A percentile compares a stretch with the other conserved stretches of the same genome.
Evolutionary conservation across 2,797 vertebrate species (phyloP).

Genomic region (Neostethus bicornis): DNA sequence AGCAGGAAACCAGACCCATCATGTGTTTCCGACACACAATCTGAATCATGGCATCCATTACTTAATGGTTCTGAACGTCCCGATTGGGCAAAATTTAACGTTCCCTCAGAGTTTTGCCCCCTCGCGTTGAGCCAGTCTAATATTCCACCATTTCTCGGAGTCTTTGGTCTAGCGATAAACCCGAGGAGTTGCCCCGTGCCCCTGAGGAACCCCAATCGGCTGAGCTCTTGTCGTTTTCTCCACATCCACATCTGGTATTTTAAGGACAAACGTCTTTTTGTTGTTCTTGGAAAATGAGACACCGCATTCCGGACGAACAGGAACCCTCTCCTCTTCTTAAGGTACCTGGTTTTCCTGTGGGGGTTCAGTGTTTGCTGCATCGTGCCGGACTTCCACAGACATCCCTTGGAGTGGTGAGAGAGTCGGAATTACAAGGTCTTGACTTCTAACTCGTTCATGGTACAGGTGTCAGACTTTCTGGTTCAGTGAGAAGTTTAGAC

Average conservation of each 20-base stretch:
- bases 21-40: not conserved
- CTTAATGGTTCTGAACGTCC: slow-evolving; percentile 1
- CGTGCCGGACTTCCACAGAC: not conserved
- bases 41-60: slow-evolving; percentile 1
- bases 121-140: not conserved
- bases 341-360: slow-evolving; percentile 22
- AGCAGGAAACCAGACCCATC: not conserved
- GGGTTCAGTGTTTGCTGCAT: slow-evolving; percentile 40
- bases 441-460: slow-evolving; percentile 15
- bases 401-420: not conserved
- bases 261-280: slow-evolving; percentile 54
- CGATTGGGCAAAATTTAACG: slow-evolving; percentile 5
- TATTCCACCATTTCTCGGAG: slow-evolving; percentile 7
- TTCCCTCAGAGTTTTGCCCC: not conserved
- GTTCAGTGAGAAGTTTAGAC: no score
- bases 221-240: slow-evolving; percentile 55
- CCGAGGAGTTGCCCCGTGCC: slow-evolving; percentile 13
- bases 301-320: slow-evolving; percentile 44
- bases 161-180: not conserved
- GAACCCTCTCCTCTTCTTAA: slow-evolving; percentile 23
- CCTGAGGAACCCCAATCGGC: slow-evolving; percentile 26
- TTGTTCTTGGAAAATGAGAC: slow-evolving; percentile 41
- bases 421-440: slow-evolving; percentile 3
- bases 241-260: slow-evolving; percentile 70
- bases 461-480: not conserved